phyloP scores from a whole-genome alignment of 30 jellyfish, hydroid and myxozoan genomes.

The Aurelia sp. region DNA sequence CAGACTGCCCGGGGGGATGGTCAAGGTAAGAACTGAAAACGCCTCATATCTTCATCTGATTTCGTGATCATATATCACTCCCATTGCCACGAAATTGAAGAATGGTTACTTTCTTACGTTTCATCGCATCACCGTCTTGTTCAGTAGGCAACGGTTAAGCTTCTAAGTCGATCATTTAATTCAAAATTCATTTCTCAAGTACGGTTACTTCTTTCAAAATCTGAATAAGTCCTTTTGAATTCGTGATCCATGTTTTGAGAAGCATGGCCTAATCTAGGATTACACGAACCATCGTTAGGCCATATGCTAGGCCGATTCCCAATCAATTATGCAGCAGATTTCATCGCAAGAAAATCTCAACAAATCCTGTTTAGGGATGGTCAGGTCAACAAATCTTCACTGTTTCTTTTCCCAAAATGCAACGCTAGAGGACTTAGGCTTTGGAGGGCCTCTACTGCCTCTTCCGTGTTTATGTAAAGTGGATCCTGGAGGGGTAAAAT shows the following conservation, averaged over 20 bases:
- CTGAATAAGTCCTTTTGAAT: slow-evolving; percentile 11
- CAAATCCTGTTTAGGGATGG: slow-evolving; percentile 40
- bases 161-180: no score
- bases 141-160: slow-evolving; percentile 14
- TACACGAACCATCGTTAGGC: slow-evolving; percentile 36
- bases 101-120: not conserved
- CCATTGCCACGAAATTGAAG: not conserved
- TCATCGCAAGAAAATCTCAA: slow-evolving; percentile 1
- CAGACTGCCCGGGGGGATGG: no score
- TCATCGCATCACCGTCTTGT: not conserved
- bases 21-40: no score
- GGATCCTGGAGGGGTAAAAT: no score
- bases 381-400: slow-evolving; percentile 41
- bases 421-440: not conserved
- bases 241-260: slow-evolving; percentile 47
- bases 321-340: slow-evolving; percentile 25
- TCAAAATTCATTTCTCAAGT: no score
- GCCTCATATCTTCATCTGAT: no score
- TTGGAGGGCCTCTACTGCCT: no score
- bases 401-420: not conserved
- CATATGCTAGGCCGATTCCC: slow-evolving; percentile 28
- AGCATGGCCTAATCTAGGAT: slow-evolving; percentile 27
- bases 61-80: not conserved
- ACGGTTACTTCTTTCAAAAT: slow-evolving; percentile 5
- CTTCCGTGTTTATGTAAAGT: no score